Evolutionary conservation across 2,888 invertebrate species (phyloP), one percentile per base, ranked within the genome.

Genomic region (Hydroisotoma schaefferi): DNA sequence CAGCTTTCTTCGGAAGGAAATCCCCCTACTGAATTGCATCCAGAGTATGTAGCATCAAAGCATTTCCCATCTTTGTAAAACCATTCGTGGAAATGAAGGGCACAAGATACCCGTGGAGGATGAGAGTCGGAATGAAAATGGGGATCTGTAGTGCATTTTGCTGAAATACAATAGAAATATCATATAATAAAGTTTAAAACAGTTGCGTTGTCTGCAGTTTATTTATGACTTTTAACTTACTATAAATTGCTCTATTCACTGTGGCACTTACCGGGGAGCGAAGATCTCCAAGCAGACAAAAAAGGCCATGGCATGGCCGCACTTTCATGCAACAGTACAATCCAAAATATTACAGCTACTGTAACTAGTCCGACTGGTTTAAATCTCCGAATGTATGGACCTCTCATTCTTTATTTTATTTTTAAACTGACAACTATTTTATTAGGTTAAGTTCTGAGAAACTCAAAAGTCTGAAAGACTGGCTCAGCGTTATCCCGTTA

Each of bases 281-380:
- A 15, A 40, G 40, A 40, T 40, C 40, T 40, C 40, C 15, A 40
- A 20, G 40, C 40, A 10, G 40, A 40, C n/a, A 40, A 40, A 20
- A 40, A 40, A 15, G 40, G 40, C n/a, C n/a, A n/a, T n/a, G n/a
- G n/a, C 3, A 20, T 40, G 40, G 40, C 40, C 8, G 40, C n/a
- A n/a, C n/a, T n/a, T n/a, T n/a, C n/a, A n/a, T n/a, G n/a, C n/a
- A n/a, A n/a, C n/a, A n/a, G n/a, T n/a, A n/a, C n/a, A n/a, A n/a
- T n/a, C n/a, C n/a, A n/a, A n/a, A n/a, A n/a, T n/a, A n/a, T n/a
- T n/a, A n/a, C n/a, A n/a, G n/a, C n/a, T n/a, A n/a, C n/a, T n/a
- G n/a, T n/a, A n/a, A n/a, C n/a, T n/a, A n/a, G n/a, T n/a, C n/a
- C n/a, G n/a, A n/a, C n/a, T n/a, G n/a, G n/a, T n/a, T n/a, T n/a